phyloP scores from a whole-genome alignment of 2,797 vertebrate species.

The Thunnus albacares region DNA sequence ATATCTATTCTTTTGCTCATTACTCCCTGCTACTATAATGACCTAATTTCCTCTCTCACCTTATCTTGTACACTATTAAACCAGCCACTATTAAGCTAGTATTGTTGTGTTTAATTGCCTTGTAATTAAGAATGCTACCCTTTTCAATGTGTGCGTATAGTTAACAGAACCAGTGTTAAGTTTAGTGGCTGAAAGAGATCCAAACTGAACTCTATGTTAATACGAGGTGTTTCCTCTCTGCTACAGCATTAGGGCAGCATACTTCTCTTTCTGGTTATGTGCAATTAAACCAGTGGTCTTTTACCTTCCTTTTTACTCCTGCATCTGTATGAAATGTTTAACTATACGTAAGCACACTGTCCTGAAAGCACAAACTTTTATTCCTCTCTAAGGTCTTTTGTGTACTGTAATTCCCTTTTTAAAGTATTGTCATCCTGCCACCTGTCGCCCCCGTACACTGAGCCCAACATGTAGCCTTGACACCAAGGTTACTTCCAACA shows the following conservation, averaged over 20 bases:
- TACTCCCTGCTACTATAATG: not conserved
- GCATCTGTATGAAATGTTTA: not conserved
- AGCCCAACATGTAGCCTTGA: slow-evolving; percentile 2
- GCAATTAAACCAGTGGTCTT: slow-evolving; percentile 1
- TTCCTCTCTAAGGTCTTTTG: not conserved
- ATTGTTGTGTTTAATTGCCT: not conserved
- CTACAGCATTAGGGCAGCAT: not conserved
- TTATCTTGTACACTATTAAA: not conserved
- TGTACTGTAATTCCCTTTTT: not conserved
- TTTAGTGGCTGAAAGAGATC: not conserved
- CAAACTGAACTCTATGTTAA: not conserved
- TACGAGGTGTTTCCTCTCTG: not conserved
- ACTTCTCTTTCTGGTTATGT: slow-evolving; percentile 28
- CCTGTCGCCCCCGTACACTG: not conserved
- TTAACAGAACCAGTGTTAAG: not conserved
- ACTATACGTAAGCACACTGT: not conserved
- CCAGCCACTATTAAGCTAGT: not conserved
- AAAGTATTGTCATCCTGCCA: not conserved
- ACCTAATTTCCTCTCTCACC: not conserved
- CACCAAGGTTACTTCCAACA: slow-evolving; percentile 18
- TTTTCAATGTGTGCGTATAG: not conserved
- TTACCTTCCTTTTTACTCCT: not conserved
- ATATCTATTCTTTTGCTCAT: not conserved
- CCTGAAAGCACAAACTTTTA: not conserved
- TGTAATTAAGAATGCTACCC: not conserved